A percentile compares a stretch with the other conserved stretches of the same genome.
These are phyloP conservation scores for Penaeus indicus DNA, from an alignment of 1,140 invertebrate genomes.

Conservation along the genomic window DNA sequence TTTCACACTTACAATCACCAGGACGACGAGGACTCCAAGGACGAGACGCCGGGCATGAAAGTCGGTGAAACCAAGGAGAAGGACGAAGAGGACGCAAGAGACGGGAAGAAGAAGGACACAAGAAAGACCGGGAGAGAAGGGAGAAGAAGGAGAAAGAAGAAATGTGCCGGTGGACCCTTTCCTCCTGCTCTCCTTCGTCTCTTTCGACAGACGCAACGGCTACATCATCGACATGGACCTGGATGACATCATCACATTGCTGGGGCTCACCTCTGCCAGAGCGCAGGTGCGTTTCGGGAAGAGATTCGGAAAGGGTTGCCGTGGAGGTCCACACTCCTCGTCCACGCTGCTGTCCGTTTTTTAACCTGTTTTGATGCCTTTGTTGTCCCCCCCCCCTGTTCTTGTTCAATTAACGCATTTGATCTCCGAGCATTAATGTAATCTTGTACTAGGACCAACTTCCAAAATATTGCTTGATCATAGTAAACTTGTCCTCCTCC, in stretches of 20 bases:
- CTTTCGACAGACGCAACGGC: slow-evolving; percentile 95
- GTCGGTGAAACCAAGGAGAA: slow-evolving; percentile 70
- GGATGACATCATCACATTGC: slow-evolving; percentile 88
- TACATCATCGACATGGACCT: slow-evolving; percentile 92
- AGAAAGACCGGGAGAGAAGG: slow-evolving; percentile 70
- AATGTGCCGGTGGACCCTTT: slow-evolving; percentile 84
- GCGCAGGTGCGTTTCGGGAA: slow-evolving; percentile 78
- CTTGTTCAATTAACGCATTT: too few relatives aligned
- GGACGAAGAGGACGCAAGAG: slow-evolving; percentile 65
- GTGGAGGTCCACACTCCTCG: too few relatives aligned
- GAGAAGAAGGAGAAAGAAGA: slow-evolving; percentile 76
- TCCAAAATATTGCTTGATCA: too few relatives aligned
- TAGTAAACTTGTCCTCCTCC: too few relatives aligned
- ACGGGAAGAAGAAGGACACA: slow-evolving; percentile 67
- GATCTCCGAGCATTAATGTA: too few relatives aligned
- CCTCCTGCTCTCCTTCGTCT: slow-evolving; percentile 89
- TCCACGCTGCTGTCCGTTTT: too few relatives aligned
- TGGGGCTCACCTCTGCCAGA: slow-evolving; percentile 87
- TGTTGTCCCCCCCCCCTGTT: too few relatives aligned
- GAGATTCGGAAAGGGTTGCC: too few relatives aligned
- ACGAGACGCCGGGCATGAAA: slow-evolving; percentile 68
- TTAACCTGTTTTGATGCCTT: too few relatives aligned
- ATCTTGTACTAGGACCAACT: too few relatives aligned
- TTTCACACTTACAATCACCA: slow-evolving; percentile 43
- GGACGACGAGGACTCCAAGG: slow-evolving; percentile 67